These are phyloP conservation scores for Trachelus iudaicus DNA, from an alignment of 2,888 invertebrate species.

Conservation along the genomic window DNA sequence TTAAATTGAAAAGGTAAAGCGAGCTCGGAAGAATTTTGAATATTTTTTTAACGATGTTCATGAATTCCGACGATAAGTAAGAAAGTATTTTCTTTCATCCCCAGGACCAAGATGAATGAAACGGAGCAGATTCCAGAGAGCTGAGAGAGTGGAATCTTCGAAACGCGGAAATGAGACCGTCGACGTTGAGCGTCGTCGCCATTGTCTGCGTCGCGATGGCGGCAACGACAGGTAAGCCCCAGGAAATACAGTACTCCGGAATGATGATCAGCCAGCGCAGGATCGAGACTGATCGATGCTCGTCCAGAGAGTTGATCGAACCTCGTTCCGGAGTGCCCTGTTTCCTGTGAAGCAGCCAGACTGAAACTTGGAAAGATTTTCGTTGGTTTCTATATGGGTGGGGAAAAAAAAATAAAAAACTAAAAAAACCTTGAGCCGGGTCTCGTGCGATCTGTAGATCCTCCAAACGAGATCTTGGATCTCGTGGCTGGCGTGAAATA, in stretches of 20 bases:
- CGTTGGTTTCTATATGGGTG: no score
- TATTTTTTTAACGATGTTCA: background rate
- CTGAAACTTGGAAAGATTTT: no score
- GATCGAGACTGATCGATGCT: background rate
- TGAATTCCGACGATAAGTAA: background rate
- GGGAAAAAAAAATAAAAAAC: no score
- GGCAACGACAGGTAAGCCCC: constrained; percentile 45
- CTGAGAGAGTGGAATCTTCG: constrained; percentile 36
- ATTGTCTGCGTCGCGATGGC: constrained; percentile 51
- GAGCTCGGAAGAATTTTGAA: no score
- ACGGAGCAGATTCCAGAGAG: constrained; percentile 59
- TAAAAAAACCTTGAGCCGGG: no score
- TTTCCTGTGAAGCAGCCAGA: background rate
- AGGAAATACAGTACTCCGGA: no score
- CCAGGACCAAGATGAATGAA: constrained; percentile 45
- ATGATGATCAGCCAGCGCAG: background rate
- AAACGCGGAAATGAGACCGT: constrained; percentile 55
- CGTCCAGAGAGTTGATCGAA: background rate
- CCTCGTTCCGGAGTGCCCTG: background rate
- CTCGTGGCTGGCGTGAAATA: background rate
- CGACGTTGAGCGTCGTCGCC: constrained; percentile 59
- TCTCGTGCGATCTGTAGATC: background rate
- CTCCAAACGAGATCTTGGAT: background rate
- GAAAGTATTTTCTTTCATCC: background rate
- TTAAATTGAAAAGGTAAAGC: constrained; percentile 11